Conservation (phyloP, 2,113 vertebrate genomes). For the Ophiodon elongatus region DNA sequence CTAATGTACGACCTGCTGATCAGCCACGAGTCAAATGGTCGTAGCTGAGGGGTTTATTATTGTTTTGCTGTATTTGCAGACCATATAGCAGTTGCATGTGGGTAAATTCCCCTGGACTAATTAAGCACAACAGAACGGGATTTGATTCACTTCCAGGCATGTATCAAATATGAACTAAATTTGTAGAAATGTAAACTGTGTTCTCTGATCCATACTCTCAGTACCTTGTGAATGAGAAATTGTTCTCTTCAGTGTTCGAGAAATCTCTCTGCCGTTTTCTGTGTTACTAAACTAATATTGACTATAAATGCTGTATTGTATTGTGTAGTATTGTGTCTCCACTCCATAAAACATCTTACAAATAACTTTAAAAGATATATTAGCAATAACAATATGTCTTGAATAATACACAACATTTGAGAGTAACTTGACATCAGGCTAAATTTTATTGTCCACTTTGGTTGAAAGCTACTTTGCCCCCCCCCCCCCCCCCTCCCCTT, state of each 20-base stretch:
- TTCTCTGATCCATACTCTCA: neutral
- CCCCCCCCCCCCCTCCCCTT: too few relatives aligned
- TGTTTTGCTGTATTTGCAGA: conserved; percentile 17
- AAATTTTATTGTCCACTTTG: neutral
- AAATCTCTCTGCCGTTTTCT: conserved; percentile 28
- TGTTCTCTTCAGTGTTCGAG: conserved; percentile 4
- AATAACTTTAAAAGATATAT: neutral
- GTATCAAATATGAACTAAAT: neutral
- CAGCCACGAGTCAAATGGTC: neutral
- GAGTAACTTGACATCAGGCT: neutral
- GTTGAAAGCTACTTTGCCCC: too few relatives aligned
- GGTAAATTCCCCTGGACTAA: conserved; percentile 3
- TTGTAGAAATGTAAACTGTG: neutral
- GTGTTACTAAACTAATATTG: conserved; percentile 35
- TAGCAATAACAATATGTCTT: neutral
- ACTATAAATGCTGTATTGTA: conserved; percentile 42
- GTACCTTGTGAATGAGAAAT: neutral
- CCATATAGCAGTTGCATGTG: conserved; percentile 25
- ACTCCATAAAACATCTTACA: neutral
- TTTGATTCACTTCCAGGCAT: conserved; percentile 1
- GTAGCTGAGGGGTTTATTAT: conserved; percentile 11
- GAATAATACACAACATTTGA: neutral
- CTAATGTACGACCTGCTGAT: conserved; percentile 13
- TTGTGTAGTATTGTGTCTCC: neutral
- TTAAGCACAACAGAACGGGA: neutral